Evolutionary conservation across 2,888 invertebrate genomes (phyloP).

Genomic region (Clostera curtula): DNA sequence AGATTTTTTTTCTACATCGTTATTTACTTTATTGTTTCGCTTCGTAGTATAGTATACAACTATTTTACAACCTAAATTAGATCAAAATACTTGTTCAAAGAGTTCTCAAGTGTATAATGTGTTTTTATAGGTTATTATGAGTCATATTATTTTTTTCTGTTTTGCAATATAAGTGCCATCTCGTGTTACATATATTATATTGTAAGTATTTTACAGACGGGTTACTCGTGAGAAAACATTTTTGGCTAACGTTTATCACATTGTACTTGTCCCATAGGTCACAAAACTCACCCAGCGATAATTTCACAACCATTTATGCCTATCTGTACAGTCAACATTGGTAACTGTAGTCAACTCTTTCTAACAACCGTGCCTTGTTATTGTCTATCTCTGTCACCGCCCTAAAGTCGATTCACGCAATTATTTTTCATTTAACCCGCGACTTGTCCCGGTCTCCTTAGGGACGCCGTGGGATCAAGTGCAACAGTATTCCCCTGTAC

Average conservation of each 20-base stretch:
- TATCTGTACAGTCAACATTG: conserved; percentile 7
- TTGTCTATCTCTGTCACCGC: conserved; percentile 19
- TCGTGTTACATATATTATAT: too few species aligned
- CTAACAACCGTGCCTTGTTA: conserved; percentile 9
- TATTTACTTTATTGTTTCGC: too few species aligned
- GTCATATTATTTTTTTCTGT: too few species aligned
- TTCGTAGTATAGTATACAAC: too few species aligned
- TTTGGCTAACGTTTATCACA: conserved; percentile 38
- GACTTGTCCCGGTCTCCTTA: conserved; percentile 47
- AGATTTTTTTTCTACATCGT: too few species aligned
- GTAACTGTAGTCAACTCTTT: conserved; percentile 14
- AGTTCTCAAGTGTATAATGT: too few species aligned
- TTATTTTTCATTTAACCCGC: conserved; percentile 69
- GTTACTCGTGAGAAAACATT: conserved; percentile 31
- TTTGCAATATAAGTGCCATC: too few species aligned
- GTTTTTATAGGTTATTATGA: too few species aligned
- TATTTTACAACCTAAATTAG: too few species aligned
- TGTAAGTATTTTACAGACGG: not conserved
- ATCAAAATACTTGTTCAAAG: too few species aligned
- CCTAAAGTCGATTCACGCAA: conserved; percentile 37
- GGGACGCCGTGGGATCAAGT: conserved; percentile 56
- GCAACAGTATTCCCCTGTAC: conserved; percentile 36
- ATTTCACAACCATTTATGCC: conserved; percentile 22
- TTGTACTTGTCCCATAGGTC: conserved; percentile 42
- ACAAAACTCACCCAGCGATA: conserved; percentile 26